Conservation (phyloP, 35 echinoderm and acorn worm genomes). For the Apostichopus californicus region DNA sequence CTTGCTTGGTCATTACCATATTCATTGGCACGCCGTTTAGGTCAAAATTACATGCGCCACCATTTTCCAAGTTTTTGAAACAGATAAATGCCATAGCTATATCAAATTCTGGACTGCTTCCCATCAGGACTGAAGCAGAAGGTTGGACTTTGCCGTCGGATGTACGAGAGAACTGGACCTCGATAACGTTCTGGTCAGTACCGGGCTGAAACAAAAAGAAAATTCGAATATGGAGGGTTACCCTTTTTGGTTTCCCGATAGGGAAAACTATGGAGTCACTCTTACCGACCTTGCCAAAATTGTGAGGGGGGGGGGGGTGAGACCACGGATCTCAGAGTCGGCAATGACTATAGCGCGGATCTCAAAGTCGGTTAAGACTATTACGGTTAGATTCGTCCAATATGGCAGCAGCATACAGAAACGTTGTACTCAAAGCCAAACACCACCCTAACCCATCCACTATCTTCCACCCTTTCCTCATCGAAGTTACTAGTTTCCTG, state of each 20-base stretch:
- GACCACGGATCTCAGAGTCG: neutral
- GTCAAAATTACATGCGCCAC: neutral
- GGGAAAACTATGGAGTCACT: too few relatives aligned
- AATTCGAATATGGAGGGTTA: neutral
- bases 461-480: too few relatives aligned
- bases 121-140: constrained; percentile 10
- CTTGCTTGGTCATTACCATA: too few relatives aligned
- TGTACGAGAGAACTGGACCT: neutral
- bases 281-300: too few relatives aligned
- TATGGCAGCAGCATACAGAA: too few relatives aligned
- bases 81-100: constrained; percentile 3
- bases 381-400: too few relatives aligned
- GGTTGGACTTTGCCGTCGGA: neutral
- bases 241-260: neutral
- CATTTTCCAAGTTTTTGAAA: constrained; percentile 11
- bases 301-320: too few relatives aligned
- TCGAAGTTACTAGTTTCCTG: too few relatives aligned
- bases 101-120: constrained; percentile 9
- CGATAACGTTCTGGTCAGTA: neutral
- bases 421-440: too few relatives aligned
- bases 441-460: too few relatives aligned
- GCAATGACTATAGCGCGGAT: neutral
- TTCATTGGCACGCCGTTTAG: neutral
- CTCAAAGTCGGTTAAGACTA: too few relatives aligned
- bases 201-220: neutral